Conservation (phyloP, 2,888 invertebrate species). For the Agrochola lychnidis region DNA sequence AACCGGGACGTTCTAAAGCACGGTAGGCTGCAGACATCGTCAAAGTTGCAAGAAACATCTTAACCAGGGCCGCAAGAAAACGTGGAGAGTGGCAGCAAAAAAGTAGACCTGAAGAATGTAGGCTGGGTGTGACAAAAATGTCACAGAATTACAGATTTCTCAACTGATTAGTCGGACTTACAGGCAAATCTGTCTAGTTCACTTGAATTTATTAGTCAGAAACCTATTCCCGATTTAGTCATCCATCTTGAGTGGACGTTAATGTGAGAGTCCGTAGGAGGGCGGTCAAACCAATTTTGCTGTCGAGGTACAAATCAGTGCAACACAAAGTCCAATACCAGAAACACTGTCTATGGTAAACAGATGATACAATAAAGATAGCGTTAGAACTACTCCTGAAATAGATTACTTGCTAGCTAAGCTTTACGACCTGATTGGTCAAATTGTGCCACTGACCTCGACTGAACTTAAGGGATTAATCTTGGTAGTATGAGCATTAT, state of each 20-base stretch:
- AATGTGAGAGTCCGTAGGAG: background rate
- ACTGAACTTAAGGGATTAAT: slow-evolving; percentile 22
- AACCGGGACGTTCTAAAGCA: background rate
- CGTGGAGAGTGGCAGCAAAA: background rate
- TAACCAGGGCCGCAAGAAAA: background rate
- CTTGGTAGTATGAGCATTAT: slow-evolving; percentile 11
- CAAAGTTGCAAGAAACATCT: background rate
- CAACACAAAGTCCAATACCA: background rate
- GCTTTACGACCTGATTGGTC: slow-evolving; percentile 30
- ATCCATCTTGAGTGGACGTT: background rate
- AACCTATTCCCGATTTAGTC: background rate
- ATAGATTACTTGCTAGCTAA: slow-evolving; percentile 16
- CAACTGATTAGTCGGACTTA: background rate
- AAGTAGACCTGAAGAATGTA: background rate
- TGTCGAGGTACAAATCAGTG: background rate
- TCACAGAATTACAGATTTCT: background rate
- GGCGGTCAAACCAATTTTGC: background rate
- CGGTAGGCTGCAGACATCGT: background rate
- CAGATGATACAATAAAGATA: slow-evolving; percentile 16
- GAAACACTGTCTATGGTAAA: background rate
- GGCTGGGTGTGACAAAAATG: background rate
- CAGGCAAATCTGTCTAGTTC: background rate
- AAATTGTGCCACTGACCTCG: slow-evolving; percentile 41
- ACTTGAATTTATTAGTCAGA: background rate
- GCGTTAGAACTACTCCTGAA: slow-evolving; percentile 17